These are phyloP conservation scores for Adrianichthys oophorus DNA, from an alignment of 2,797 vertebrate genomes.

Conservation along the genomic window DNA sequence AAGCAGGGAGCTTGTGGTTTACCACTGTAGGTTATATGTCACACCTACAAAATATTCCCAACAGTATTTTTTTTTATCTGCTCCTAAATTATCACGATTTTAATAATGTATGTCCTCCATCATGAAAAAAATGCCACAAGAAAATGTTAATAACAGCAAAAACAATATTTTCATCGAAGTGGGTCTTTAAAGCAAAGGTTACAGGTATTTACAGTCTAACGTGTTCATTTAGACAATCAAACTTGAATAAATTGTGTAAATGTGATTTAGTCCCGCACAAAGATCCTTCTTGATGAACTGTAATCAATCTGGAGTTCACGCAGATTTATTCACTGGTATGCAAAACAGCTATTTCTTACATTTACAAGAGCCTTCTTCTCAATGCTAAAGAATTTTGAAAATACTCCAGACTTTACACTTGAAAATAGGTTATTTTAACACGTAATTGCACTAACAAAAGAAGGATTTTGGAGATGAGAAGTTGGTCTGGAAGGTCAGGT, in stretches of 20 bases:
- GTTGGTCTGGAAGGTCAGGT: slow-evolving; percentile 12
- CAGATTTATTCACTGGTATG: not conserved
- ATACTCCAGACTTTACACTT: not conserved
- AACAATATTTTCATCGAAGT: no score
- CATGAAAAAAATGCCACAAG: no score
- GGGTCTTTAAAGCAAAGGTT: slow-evolving; percentile 17
- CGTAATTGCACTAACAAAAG: slow-evolving; percentile 7
- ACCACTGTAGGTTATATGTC: no score
- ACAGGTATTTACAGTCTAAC: slow-evolving; percentile 8
- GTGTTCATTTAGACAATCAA: slow-evolving; percentile 23
- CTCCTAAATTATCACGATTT: no score
- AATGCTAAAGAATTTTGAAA: not conserved
- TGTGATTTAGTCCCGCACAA: slow-evolving; percentile 43
- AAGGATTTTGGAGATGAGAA: not conserved
- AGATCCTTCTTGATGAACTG: slow-evolving; percentile 56
- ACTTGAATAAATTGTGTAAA: slow-evolving; percentile 40
- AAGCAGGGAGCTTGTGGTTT: no score
- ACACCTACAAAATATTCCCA: no score
- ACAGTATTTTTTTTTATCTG: no score
- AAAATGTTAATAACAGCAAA: no score
- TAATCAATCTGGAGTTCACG: slow-evolving; percentile 44
- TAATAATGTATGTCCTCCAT: no score
- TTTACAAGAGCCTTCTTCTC: no score
- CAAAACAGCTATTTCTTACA: no score
- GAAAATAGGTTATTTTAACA: slow-evolving; percentile 4